Conservation (phyloP, 2,888 invertebrate species). For the Epistrophe eligans region DNA sequence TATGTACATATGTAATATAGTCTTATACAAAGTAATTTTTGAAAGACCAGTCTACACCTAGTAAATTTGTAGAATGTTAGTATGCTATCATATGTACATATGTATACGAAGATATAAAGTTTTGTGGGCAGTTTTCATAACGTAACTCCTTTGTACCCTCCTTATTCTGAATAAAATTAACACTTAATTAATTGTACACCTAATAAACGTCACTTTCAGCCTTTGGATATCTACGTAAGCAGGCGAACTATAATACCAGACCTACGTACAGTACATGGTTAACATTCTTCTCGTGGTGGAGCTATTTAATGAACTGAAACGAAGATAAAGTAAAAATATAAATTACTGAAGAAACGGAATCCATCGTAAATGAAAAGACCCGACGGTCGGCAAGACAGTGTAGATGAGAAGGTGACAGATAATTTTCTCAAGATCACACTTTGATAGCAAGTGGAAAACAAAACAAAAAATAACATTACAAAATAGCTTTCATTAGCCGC, state of each 20-base stretch:
- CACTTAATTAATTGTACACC: not conserved
- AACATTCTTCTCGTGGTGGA: not conserved
- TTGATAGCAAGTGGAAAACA: conserved; percentile 38
- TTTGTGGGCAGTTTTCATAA: too few relatives aligned
- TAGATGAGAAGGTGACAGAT: conserved; percentile 33
- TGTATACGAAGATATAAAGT: too few relatives aligned
- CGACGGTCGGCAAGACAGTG: not conserved
- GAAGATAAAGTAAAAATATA: not conserved
- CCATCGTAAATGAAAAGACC: not conserved
- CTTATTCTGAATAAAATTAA: not conserved
- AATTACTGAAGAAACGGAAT: conserved; percentile 23
- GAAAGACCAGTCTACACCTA: not conserved
- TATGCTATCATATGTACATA: too few relatives aligned
- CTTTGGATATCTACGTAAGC: not conserved
- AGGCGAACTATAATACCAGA: not conserved
- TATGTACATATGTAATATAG: too few relatives aligned
- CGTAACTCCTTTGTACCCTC: too few relatives aligned
- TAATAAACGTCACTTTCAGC: not conserved
- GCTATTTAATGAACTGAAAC: conserved; percentile 6
- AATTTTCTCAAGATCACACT: conserved; percentile 57
- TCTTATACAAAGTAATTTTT: too few relatives aligned
- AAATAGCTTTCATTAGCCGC: conserved; percentile 72
- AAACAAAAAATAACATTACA: conserved; percentile 59
- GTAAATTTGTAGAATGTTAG: too few relatives aligned
- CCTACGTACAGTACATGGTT: not conserved